Percentiles rank a stretch among this genome's conserved stretches.
phyloP scores from a whole-genome alignment of 2,888 invertebrate genomes.

The Ptilodon capucinus region DNA sequence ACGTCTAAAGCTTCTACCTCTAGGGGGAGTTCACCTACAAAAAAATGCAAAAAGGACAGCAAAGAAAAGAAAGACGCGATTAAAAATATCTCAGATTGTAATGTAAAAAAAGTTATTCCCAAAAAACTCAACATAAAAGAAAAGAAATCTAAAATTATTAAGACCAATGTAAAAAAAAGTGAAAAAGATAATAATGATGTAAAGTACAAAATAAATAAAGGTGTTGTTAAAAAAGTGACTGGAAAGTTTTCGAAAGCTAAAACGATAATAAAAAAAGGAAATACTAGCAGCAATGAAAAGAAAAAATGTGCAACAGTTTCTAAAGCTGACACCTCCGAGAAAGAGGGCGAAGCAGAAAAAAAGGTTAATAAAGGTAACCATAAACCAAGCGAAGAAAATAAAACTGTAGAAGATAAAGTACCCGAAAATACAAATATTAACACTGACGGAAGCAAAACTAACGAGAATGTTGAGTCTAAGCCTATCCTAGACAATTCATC shows the following conservation, averaged over 20 bases:
- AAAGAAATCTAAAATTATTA: slow-evolving; percentile 41
- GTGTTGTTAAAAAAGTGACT: slow-evolving; percentile 50
- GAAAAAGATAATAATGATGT: slow-evolving; percentile 51
- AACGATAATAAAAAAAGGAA: slow-evolving; percentile 54
- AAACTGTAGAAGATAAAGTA: slow-evolving; percentile 7
- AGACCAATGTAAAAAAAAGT: slow-evolving; percentile 37
- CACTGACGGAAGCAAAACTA: slow-evolving; percentile 21
- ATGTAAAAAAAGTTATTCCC: slow-evolving; percentile 42
- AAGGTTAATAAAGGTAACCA: slow-evolving; percentile 21
- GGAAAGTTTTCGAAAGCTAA: slow-evolving; percentile 58
- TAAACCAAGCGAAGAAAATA: slow-evolving; percentile 13
- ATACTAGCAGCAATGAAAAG: slow-evolving; percentile 41
- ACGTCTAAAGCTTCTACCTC: slow-evolving; percentile 46
- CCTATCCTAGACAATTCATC: slow-evolving; percentile 13
- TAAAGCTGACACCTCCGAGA: slow-evolving; percentile 31
- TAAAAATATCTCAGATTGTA: slow-evolving; percentile 44
- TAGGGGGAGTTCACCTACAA: slow-evolving; percentile 56
- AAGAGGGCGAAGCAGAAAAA: slow-evolving; percentile 21
- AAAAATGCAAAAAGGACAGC: slow-evolving; percentile 62
- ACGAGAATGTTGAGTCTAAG: slow-evolving; percentile 31
- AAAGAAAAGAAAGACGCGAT: slow-evolving; percentile 67
- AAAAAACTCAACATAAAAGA: slow-evolving; percentile 48
- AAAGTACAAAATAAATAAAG: slow-evolving; percentile 73
- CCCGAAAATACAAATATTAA: slow-evolving; percentile 13
- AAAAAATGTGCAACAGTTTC: slow-evolving; percentile 38